Conservation (phyloP, 2,113 vertebrate species). For the Syrmaticus mikado region DNA sequence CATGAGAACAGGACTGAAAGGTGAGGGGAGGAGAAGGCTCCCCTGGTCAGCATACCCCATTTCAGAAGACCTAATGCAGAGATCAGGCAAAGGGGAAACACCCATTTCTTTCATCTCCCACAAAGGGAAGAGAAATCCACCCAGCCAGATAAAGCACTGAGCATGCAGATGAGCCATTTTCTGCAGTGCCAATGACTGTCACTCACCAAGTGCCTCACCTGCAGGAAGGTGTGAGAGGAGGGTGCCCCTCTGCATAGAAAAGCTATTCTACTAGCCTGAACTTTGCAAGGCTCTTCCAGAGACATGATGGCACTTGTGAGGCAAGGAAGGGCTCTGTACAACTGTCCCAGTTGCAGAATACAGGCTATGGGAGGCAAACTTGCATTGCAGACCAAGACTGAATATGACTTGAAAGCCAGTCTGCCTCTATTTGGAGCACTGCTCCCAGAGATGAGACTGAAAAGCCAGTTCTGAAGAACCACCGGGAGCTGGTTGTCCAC, state of each 20-base stretch:
- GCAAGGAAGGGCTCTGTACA: not conserved
- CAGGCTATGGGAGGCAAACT: not conserved
- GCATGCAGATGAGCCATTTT: not conserved
- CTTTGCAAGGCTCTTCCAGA: not conserved
- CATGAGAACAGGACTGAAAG: not conserved
- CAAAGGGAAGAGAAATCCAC: not conserved
- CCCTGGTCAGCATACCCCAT: not conserved
- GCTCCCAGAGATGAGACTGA: not conserved
- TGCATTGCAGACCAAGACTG: not conserved
- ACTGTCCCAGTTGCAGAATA: not conserved
- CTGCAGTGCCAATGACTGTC: not conserved
- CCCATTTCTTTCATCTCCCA: not conserved
- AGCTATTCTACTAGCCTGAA: not conserved
- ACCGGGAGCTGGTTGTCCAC: not conserved
- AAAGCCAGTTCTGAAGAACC: not conserved
- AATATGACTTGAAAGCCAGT: not conserved
- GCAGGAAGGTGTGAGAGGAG: not conserved
- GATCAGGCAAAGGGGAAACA: not conserved
- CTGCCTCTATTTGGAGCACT: not conserved
- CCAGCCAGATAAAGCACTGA: not conserved
- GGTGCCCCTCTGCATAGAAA: not conserved
- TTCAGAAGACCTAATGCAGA: not conserved
- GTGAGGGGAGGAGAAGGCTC: not conserved
- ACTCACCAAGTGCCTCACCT: not conserved
- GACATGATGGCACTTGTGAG: not conserved